These are phyloP conservation scores for Nudaria mundana DNA, from an alignment of 2,888 invertebrate species.

Conservation along the genomic window DNA sequence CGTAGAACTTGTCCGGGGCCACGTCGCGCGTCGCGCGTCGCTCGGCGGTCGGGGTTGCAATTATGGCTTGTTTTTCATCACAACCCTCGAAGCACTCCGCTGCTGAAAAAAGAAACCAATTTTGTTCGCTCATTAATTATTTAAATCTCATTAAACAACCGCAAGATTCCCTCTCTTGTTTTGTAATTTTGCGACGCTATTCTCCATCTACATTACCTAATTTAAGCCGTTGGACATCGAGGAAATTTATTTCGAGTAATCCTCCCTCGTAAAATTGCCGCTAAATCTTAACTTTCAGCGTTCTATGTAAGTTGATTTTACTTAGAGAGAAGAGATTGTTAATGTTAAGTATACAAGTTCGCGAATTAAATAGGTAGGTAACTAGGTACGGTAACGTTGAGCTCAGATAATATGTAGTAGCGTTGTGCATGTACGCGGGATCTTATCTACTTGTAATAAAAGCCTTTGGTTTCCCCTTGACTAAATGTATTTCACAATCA, in stretches of 20 bases:
- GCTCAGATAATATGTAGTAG: no score
- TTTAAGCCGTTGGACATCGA: conserved; percentile 55
- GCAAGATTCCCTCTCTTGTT: conserved; percentile 68
- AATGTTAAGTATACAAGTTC: conserved; percentile 3
- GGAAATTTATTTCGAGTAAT: conserved; percentile 31
- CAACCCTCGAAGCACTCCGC: conserved; percentile 56
- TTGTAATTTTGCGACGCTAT: conserved; percentile 62
- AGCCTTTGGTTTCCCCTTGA: no score
- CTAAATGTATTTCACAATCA: no score
- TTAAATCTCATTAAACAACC: conserved; percentile 80
- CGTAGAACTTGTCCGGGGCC: no score
- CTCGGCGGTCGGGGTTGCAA: conserved; percentile 61
- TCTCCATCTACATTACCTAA: conserved; percentile 46
- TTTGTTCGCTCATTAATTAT: conserved; percentile 81
- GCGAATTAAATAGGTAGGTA: no score
- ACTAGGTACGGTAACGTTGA: no score
- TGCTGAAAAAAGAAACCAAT: conserved; percentile 76
- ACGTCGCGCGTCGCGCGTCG: conserved; percentile 42
- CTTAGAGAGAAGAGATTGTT: conserved; percentile 3
- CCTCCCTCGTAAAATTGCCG: conserved; percentile 14
- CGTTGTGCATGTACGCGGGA: no score
- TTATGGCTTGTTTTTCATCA: conserved; percentile 71
- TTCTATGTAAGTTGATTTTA: conserved; percentile 14
- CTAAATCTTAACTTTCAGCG: conserved; percentile 23
- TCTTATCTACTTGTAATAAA: no score